Evolutionary conservation across 2,797 vertebrate genomes (phyloP).

Genomic region (Oreonectes daqikongensis): DNA sequence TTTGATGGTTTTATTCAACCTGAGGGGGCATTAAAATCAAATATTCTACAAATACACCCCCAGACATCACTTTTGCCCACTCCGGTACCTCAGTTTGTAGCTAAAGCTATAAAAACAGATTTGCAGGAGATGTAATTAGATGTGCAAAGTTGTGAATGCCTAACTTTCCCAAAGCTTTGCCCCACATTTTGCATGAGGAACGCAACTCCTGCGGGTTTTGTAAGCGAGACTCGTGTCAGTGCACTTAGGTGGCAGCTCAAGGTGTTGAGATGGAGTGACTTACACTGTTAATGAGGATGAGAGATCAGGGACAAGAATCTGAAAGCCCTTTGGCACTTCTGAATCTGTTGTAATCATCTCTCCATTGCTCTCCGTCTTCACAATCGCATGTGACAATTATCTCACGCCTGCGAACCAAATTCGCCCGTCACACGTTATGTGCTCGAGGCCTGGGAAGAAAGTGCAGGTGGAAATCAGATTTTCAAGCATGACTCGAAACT

Average conservation of each 20-base stretch:
- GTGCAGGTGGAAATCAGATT: background rate
- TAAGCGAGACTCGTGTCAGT: slow-evolving; percentile 27
- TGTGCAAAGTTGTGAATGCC: slow-evolving; percentile 6
- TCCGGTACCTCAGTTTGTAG: no score
- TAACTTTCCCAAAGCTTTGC: slow-evolving; percentile 10
- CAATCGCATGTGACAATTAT: slow-evolving; percentile 65
- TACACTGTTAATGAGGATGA: slow-evolving; percentile 51
- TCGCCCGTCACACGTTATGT: slow-evolving; percentile 24
- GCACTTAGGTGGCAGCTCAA: slow-evolving; percentile 20
- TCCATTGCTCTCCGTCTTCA: slow-evolving; percentile 20
- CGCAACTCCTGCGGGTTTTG: slow-evolving; percentile 29
- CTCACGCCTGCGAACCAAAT: slow-evolving; percentile 55
- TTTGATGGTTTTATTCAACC: no score
- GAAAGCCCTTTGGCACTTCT: slow-evolving; percentile 27
- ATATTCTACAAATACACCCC: no score
- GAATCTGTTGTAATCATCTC: slow-evolving; percentile 44
- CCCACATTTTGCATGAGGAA: slow-evolving; percentile 9
- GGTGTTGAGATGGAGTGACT: slow-evolving; percentile 20
- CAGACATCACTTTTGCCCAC: no score
- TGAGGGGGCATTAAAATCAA: no score
- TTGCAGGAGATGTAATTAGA: slow-evolving; percentile 23
- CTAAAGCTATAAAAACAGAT: background rate
- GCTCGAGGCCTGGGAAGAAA: slow-evolving; percentile 16
- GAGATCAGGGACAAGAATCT: slow-evolving; percentile 30
- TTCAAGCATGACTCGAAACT: background rate